Evolutionary conservation across 2,888 invertebrate species (phyloP).

Genomic region (Neoaliturus tenellus): DNA sequence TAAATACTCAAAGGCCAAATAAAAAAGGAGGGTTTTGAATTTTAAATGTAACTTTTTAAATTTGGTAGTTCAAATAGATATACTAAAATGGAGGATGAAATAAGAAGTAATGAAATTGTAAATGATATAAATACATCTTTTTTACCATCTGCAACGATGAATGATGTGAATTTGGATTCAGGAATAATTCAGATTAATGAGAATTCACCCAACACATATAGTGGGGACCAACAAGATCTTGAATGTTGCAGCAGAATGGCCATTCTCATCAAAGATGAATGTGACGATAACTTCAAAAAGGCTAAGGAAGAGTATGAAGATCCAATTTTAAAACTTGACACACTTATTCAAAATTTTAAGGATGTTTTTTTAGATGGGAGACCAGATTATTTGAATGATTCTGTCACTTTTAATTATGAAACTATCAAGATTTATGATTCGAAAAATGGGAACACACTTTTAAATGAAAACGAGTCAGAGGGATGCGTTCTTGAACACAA

Average conservation of each 20-base stretch:
- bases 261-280: neutral
- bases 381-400: too few relatives aligned
- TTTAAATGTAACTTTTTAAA: too few relatives aligned
- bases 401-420: too few relatives aligned
- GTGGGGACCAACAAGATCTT: neutral
- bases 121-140: too few relatives aligned
- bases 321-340: neutral
- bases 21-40: too few relatives aligned
- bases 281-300: neutral
- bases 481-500: neutral
- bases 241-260: neutral
- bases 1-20: too few relatives aligned
- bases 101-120: too few relatives aligned
- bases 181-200: neutral
- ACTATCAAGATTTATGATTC: neutral
- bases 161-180: too few relatives aligned
- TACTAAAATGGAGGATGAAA: too few relatives aligned
- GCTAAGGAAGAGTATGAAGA: neutral
- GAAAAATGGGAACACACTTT: neutral
- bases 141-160: too few relatives aligned
- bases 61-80: too few relatives aligned
- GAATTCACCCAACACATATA: neutral
- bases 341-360: constrained; percentile 8
- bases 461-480: neutral
- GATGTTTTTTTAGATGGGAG: neutral